Evolutionary conservation across 35 echinoderm and acorn worm genomes (phyloP), one percentile per base, ranked within the genome.

Genomic region (Lytechinus variegatus): DNA sequence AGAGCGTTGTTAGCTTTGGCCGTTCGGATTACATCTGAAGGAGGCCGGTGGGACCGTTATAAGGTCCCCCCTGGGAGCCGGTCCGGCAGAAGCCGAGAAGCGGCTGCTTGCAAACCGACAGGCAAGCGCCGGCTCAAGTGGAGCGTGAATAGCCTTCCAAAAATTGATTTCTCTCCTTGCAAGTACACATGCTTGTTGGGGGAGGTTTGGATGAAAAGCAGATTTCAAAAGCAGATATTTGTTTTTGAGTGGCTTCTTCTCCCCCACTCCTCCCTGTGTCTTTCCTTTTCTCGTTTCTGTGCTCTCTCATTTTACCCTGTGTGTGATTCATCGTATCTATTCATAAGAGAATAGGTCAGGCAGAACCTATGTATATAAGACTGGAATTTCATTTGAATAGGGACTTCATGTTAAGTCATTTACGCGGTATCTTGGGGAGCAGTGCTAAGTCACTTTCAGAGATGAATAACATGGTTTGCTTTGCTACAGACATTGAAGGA

Each of bases 161-260:
- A 90, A 90, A 90, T 52, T 90, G 28, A 54, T 90, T 90, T 54
- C 88, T 54, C 88, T 52, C 6, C 52, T 10, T 54, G 29, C 88
- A 54, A 54, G 88, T 90, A 90, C 88, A 90, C 88, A 90, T 90
- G 88, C 88, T 90, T 90, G 88, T 90, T 90, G 88, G 88, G 33
- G 29, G 52, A 90, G 88, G 88, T 12, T 90, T 90, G 88, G 28
- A 21, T 90, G 88, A 90, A 90, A 90, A 90, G 88, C 88, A 90
- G 88, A 90, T 90, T 90, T 90, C 88, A 90, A 90, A 90, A 90
- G 88, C 88, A 90, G 88, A 90, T 90, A 90, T 90, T 90, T 90
- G 88, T 90, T 90, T 90, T 90, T 90, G 52, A 52, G 88, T 90
- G 66, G 66, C 19, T 90, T 90, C 88, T 90, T 90, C 52, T 90